phyloP scores from a whole-genome alignment of 2,888 invertebrate genomes.

The Amiota minor region DNA sequence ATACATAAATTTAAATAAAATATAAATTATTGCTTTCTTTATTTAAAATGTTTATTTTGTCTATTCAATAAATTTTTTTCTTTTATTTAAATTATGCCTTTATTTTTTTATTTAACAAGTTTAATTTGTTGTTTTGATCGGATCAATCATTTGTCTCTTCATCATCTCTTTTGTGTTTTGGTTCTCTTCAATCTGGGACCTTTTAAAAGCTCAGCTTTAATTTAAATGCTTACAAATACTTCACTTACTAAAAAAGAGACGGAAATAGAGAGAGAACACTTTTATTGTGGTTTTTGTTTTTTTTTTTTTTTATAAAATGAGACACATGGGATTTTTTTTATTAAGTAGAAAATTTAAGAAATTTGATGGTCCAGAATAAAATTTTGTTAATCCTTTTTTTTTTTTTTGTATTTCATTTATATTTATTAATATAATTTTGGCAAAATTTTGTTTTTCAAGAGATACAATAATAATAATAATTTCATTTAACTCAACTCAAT shows the following conservation, averaged over 20 bases:
- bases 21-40: too few relatives aligned
- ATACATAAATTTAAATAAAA: too few relatives aligned
- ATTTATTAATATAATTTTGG: too few relatives aligned
- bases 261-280: too few relatives aligned
- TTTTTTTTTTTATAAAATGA: too few relatives aligned
- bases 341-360: too few relatives aligned
- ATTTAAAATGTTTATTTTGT: too few relatives aligned
- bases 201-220: not conserved
- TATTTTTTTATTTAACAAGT: not conserved
- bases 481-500: not conserved
- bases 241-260: not conserved
- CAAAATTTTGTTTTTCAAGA: not conserved
- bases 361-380: too few relatives aligned
- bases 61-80: not conserved
- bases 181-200: not conserved
- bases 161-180: not conserved
- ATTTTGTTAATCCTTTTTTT: too few relatives aligned
- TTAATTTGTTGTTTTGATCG: not conserved
- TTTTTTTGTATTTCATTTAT: too few relatives aligned
- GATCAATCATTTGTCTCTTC: not conserved
- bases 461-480: not conserved
- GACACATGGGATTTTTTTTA: too few relatives aligned
- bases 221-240: not conserved
- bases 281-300: too few relatives aligned
- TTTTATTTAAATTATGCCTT: not conserved